Evolutionary conservation across 1,140 invertebrate genomes (phyloP), one percentile per base, ranked within the genome.

Genomic region (Physella acuta): DNA sequence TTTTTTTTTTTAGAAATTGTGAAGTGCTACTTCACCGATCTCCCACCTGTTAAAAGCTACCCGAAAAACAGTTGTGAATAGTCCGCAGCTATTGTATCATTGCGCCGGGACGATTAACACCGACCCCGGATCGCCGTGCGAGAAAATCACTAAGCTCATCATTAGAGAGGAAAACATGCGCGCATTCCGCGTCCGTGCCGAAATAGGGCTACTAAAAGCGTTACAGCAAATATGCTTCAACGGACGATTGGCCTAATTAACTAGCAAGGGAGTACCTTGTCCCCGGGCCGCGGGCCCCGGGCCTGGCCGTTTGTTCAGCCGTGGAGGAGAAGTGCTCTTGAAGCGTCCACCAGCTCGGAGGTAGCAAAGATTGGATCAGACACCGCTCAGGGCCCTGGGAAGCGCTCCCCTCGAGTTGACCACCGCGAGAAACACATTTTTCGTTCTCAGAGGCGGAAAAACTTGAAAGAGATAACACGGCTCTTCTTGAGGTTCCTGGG

Each of bases 231-330:
- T 60, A 59, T 51, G 55, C 34, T 60, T 56, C 4, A 49, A 33
- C 28, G 66, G 26, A 39, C 66, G 66, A 68, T 68, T 68, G 66
- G 56, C 56, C 56, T 51, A 59, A 68, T 68, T 68, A 68, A 60
- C 55, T 55, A 36, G 39, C 31, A 1, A 11, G 26, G 62, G 44
- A 33, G 28, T 4, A 4, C 2, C 24, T 0, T 11, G n/a, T 51
- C 51, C 26, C n/a, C 37, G 39, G 66, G 55, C 34, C 36, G 30
- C 17, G 37, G 53, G 53, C 26, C 17, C 56, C 39, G 17, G 49
- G 26, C 30, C 20, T 36, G 39, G 14, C 36, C 36, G 55, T 59
- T 68, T 60, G 66, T 66, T 66, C 64, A 56, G 36, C 34, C 1
- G 24, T 53, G 52, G 33, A 2, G 36, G 28, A 66, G 51, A 56